Base-by-base conservation (phyloP, 2,113 vertebrate genomes). In the Sakesphorus luctuosus region DNA sequence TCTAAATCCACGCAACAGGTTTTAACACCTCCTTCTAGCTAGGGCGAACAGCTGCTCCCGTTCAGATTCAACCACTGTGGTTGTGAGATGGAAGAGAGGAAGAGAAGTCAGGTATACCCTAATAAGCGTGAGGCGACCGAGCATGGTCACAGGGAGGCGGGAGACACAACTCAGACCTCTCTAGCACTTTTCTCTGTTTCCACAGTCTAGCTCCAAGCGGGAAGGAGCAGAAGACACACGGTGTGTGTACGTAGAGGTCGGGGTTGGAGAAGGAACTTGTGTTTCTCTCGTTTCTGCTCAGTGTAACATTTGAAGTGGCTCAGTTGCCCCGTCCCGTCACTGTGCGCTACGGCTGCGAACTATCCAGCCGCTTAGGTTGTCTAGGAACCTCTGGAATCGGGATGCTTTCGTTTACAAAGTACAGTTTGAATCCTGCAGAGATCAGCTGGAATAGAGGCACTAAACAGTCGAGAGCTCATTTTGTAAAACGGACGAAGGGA, bases 1-100 rank as follows among this genome's bases (percentile, higher is more conserved):
- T 53, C 73, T 94, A 81, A 78, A 71, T 78, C 73, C 91, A n/a
- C 43, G 83, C 92, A 96, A 94, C 90, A 90, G 88, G 90, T 93
- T 93, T 95, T 93, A 62, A 93, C 58, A 82, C 40, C 46, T 90
- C 90, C 49, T 81, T 72, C 69, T 66, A 44, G 56, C 40, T 92
- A 78, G 90, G 38, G 83, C 16, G 63, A 89, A 28, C 47, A 90
- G 92, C 92, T 76, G 69, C 69, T 94, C 76, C 69, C n/a, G 5
- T 84, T 84, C 76, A 76, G 33, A 61, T 84, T 87, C 69, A 78
- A 14, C 68, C 35, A 36, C 35, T 89, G 85, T 56, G 76, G 66
- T 84, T 90, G 38, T 38, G 69, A 87, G 83, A 75, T 23, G 68
- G 65, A 90, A 95, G 50, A 94, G 76, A 84, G 61, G 28, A 92